phyloP scores from a whole-genome alignment of 2,888 invertebrate genomes.

The Calameuta filiformis region DNA sequence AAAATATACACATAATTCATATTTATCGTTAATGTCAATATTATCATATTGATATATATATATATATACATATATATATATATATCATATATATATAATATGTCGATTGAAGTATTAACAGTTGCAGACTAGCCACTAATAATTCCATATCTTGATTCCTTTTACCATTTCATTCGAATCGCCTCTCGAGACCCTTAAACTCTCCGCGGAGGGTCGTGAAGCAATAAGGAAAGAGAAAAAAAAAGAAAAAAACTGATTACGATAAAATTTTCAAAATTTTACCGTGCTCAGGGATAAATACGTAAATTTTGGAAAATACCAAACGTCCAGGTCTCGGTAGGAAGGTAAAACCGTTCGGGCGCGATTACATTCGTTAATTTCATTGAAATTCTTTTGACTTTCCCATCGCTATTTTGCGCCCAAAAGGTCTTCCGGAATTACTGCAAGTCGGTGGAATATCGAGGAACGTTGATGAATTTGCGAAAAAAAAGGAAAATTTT shows the following conservation, averaged over 20 bases:
- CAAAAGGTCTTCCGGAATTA: neutral
- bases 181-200: conserved; percentile 31
- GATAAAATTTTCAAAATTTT: neutral
- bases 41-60: conserved; percentile 45
- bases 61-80: conserved; percentile 11
- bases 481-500: neutral
- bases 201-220: conserved; percentile 26
- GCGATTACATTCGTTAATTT: neutral
- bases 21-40: conserved; percentile 47
- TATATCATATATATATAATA: conserved; percentile 26
- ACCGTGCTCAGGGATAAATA: neutral
- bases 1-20: conserved; percentile 57
- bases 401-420: neutral
- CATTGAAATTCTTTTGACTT: neutral
- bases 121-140: conserved; percentile 49
- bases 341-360: neutral
- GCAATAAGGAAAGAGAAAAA: neutral
- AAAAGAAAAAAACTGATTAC: neutral
- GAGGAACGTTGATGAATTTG: neutral
- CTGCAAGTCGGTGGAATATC: neutral
- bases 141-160: conserved; percentile 29
- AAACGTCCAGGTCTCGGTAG: neutral
- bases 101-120: conserved; percentile 53
- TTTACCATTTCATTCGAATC: neutral
- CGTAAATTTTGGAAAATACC: neutral